Base-by-base conservation (phyloP, 2,113 vertebrate species). In the Shinisaurus crocodilurus region DNA sequence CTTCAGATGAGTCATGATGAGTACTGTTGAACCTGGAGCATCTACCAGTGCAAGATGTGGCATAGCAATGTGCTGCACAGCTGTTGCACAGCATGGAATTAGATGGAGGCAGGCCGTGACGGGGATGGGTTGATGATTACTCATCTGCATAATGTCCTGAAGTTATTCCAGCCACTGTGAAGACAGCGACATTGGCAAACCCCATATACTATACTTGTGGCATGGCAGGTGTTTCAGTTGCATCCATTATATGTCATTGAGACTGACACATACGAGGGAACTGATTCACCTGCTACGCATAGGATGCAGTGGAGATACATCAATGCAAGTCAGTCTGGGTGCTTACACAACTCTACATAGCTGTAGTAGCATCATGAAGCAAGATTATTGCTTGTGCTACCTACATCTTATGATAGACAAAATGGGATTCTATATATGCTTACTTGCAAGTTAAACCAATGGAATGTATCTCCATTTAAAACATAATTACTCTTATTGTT, bases 251-350 rank as follows among this genome's bases (percentile, higher is more conserved):
- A 25, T 88, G 12, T 69, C 43, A 81, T 81, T 54, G 65, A 48
- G 48, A 81, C 34, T 88, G 87, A 81, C 63, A 70, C 12, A 29
- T 40, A 54, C 63, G n/a, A 70, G 25, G 32, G 29, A 54, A 70
- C 45, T 1, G 15, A 50, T 81, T 70, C n/a, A 13, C 37, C n/a
- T 4, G 4, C 45, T 88, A 81, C 70, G 76, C 63, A 70, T 50
- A 88, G 87, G 60, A 34, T 82, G 77, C 77, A 81, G 25, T n/a
- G 29, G 84, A 70, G 43, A 50, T 72, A n/a, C 29, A 72, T 85
- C 84, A 70, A 6, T 29, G 5, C 43, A 88, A 70, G 25, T 50
- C 45, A 88, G 15, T 40, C 63, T 40, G 23, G 27, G 77, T 3
- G 20, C 13, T 88, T 32, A 23, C 40, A 50, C 32, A 10, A 12